These are phyloP conservation scores for Sterrhoptilus dennistouni DNA, from an alignment of 2,113 vertebrate species.

Conservation along the genomic window DNA sequence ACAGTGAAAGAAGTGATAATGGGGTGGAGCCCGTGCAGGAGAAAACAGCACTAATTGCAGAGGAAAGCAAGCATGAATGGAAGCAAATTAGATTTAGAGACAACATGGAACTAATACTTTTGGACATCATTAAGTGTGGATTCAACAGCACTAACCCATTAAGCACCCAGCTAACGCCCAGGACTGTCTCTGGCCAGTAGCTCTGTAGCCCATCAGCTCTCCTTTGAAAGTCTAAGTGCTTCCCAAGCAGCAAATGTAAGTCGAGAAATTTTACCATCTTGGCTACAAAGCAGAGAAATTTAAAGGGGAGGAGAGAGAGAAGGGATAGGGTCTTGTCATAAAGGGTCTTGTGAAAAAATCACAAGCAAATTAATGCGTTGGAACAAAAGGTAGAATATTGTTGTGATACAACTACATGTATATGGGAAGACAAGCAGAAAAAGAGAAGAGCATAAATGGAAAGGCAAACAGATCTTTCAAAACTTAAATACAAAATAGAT, in stretches of 20 bases:
- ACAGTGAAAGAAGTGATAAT: not conserved
- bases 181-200: not conserved
- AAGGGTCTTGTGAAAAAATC: not conserved
- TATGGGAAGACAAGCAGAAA: not conserved
- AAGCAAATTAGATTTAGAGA: constrained; percentile 50
- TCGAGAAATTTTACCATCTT: not conserved
- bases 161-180: not conserved
- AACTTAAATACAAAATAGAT: not conserved
- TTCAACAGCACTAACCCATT: not conserved
- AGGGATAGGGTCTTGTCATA: not conserved
- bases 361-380: not conserved
- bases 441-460: not conserved
- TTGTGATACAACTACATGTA: not conserved
- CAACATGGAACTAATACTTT: constrained; percentile 35
- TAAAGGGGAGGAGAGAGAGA: not conserved
- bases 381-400: not conserved
- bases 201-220: not conserved
- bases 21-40: constrained; percentile 9
- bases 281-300: not conserved
- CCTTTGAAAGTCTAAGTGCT: not conserved
- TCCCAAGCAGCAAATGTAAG: not conserved
- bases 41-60: constrained; percentile 44
- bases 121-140: not conserved
- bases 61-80: constrained; percentile 37
- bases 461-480: not conserved